Conservation (phyloP, 1,140 invertebrate genomes). For the Glomeris maerens region DNA sequence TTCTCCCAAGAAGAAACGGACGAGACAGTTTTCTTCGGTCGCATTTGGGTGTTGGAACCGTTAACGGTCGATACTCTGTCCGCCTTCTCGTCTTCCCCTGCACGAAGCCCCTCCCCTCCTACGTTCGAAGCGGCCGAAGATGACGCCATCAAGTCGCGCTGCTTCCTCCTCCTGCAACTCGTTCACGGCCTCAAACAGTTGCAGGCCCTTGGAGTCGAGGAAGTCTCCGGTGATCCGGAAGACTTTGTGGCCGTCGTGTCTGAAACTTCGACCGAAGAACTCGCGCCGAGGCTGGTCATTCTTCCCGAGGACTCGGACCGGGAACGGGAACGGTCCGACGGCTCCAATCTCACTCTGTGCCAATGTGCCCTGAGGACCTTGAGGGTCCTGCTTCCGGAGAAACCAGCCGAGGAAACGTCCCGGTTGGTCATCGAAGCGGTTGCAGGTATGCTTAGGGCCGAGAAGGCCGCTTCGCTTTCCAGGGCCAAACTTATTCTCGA, state of each 20-base stretch:
- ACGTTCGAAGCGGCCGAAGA: conserved; percentile 33
- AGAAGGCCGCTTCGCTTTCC: conserved; percentile 23
- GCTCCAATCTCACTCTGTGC: conserved; percentile 44
- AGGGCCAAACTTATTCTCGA: conserved; percentile 58
- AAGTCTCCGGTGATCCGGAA: conserved; percentile 48
- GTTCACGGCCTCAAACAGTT: conserved; percentile 63
- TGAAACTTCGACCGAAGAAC: conserved; percentile 44
- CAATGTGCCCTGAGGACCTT: conserved; percentile 56
- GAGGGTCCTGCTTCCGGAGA: conserved; percentile 40
- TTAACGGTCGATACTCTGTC: conserved; percentile 45
- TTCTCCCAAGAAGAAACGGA: conserved; percentile 11
- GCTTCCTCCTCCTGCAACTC: conserved; percentile 60
- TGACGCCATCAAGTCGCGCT: conserved; percentile 17
- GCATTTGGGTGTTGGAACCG: conserved; percentile 49
- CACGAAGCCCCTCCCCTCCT: conserved; percentile 49
- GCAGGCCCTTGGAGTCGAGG: conserved; percentile 67
- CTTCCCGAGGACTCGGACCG: conserved; percentile 36
- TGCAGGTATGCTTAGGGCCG: conserved; percentile 19
- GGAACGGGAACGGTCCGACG: not conserved
- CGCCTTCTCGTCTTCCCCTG: no score
- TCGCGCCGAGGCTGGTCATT: conserved; percentile 49
- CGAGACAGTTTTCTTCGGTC: not conserved
- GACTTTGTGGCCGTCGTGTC: conserved; percentile 41
- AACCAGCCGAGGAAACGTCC: conserved; percentile 16
- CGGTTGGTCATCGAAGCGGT: conserved; percentile 18